These are phyloP conservation scores for Ectemnius lituratus DNA, from an alignment of 2,888 invertebrate species.

Conservation along the genomic window DNA sequence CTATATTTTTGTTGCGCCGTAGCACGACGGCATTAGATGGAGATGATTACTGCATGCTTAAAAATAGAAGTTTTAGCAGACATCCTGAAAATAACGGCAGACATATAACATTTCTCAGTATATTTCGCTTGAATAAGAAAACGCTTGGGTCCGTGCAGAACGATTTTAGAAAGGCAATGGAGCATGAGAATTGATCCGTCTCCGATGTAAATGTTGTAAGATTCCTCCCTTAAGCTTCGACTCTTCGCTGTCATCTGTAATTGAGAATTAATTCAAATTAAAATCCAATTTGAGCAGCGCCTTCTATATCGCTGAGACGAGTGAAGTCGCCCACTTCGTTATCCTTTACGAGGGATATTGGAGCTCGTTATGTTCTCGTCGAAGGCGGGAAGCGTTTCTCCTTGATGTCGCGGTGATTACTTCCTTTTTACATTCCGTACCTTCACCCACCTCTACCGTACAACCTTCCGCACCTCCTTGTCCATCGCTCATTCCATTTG, in stretches of 20 bases:
- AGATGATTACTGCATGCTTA: no score
- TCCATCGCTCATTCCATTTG: not conserved
- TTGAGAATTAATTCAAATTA: slow-evolving; percentile 63
- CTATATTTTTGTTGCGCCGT: no score
- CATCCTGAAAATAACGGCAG: no score
- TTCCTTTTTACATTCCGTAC: slow-evolving; percentile 32
- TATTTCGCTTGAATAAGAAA: not conserved
- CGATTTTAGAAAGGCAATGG: slow-evolving; percentile 19
- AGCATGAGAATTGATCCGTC: slow-evolving; percentile 47
- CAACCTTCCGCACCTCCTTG: not conserved
- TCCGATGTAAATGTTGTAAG: slow-evolving; percentile 50
- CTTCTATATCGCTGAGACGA: slow-evolving; percentile 38
- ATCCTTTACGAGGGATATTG: slow-evolving; percentile 51
- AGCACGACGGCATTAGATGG: no score
- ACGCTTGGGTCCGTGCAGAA: not conserved
- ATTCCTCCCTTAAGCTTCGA: slow-evolving; percentile 41
- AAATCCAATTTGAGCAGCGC: slow-evolving; percentile 59
- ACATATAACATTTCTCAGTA: no score
- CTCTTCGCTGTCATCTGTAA: slow-evolving; percentile 45
- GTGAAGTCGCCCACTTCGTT: slow-evolving; percentile 51
- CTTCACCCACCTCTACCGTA: not conserved
- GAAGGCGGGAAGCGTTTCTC: slow-evolving; percentile 49
- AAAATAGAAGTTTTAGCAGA: no score
- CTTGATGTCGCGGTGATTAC: slow-evolving; percentile 41
- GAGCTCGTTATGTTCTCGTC: slow-evolving; percentile 60